Evolutionary conservation across 1,140 invertebrate species (phyloP).

Genomic region (Drosophila teissieri): DNA sequence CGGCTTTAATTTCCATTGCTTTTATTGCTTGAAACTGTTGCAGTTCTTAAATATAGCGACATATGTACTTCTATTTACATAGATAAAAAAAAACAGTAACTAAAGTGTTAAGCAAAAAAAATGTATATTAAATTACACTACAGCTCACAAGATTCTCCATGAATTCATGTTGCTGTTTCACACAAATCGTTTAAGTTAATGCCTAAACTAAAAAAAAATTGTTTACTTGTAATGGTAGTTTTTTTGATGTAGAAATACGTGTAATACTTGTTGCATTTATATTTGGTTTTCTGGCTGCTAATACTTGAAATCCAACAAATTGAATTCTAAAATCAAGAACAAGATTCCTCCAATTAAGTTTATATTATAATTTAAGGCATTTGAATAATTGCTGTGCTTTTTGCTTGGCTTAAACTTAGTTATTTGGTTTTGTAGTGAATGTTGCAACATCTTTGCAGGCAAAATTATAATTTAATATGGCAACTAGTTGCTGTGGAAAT

Average conservation of each 20-base stretch:
- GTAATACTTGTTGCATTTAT: constrained; percentile 64
- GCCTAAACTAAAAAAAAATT: constrained; percentile 39
- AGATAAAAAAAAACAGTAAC: constrained; percentile 19
- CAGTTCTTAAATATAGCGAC: constrained; percentile 17
- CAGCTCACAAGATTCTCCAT: constrained; percentile 28
- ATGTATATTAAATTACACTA: constrained; percentile 44
- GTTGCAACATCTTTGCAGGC: no score
- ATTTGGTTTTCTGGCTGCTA: constrained; percentile 38
- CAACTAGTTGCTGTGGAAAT: neutral
- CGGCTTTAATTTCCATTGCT: constrained; percentile 14
- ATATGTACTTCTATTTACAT: constrained; percentile 35
- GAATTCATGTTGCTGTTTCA: constrained; percentile 32
- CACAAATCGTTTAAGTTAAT: constrained; percentile 44
- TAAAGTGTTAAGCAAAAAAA: constrained; percentile 36
- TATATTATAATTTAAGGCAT: no score
- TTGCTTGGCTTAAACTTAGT: no score
- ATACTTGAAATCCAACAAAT: constrained; percentile 32
- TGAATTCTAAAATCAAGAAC: constrained; percentile 10
- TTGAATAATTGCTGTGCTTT: no score
- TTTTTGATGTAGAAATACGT: constrained; percentile 56
- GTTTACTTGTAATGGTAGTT: constrained; percentile 5
- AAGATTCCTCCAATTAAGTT: neutral
- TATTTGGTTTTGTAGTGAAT: no score
- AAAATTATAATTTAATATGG: no score
- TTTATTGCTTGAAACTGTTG: constrained; percentile 44